Evolutionary conservation across 2,113 vertebrate species (phyloP), one percentile per base, ranked within the genome.

Genomic region (Mellivora capensis): DNA sequence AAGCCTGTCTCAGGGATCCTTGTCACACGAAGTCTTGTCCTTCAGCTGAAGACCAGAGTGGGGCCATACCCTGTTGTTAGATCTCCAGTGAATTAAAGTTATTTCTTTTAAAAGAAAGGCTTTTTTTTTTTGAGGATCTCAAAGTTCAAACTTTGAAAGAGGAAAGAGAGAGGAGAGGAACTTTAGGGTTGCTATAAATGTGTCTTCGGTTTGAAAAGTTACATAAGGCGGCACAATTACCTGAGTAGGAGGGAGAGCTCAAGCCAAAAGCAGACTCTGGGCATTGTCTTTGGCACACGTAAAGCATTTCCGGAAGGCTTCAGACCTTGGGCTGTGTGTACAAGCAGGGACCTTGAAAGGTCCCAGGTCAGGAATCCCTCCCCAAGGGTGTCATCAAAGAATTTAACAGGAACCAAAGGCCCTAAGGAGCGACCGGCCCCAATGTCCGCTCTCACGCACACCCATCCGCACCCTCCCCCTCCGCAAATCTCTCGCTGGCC

Each of bases 141-240:
- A 59, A 95, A 96, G 93, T 93, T 93, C 77, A 91, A 96, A 94
- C 85, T 93, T 91, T 83, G 61, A 96, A 95, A 97, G 85, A 88
- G 61, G 71, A 95, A 93, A 96, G 52, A 91, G 69, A 96, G 96
- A 92, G 80, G 95, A 93, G 62, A 97, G 71, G 44, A 92, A 82
- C 64, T 94, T 92, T 69, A 82, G 71, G 34, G 88, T 82, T 94
- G 72, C 95, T 97, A 83, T 96, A 98, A 97, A 95, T 91, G 89
- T 69, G 71, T 91, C 84, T 97, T 97, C 44, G 17, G 59, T 94
- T 91, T 95, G 71, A 91, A 93, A 96, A 91, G 85, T 97, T 94
- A 96, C 37, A 37, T 94, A 93, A 97, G 97, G 82, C 86, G 91
- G 91, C 67, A 88, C 93, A 91, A 96, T 93, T 88, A 97, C 87